A percentile compares a stretch with the other conserved stretches of the same genome.
These are phyloP conservation scores for Halcyon smyrnensis DNA, from an alignment of 2,797 vertebrate genomes.

Conservation along the genomic window DNA sequence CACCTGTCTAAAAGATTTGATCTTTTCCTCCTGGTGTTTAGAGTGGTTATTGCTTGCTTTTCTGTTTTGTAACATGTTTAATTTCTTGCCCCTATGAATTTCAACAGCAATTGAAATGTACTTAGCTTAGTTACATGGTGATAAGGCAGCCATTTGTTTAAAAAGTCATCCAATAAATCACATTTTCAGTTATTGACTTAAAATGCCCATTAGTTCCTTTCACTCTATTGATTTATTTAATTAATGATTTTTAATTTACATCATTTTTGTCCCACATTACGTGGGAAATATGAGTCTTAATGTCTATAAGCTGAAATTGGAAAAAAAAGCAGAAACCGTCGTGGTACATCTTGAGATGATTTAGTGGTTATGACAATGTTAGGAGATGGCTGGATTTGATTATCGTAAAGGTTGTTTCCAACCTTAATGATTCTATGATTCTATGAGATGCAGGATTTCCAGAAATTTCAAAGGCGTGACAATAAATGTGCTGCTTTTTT, in stretches of 20 bases:
- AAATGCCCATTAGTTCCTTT: background rate
- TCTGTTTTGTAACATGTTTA: background rate
- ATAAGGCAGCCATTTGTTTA: background rate
- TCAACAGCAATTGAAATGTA: background rate
- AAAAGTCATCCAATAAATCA: background rate
- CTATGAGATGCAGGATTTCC: background rate
- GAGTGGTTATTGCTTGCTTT: background rate
- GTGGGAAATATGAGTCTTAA: background rate
- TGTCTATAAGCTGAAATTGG: background rate
- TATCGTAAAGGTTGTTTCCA: no score
- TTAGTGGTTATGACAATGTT: no score
- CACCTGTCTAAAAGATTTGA: background rate
- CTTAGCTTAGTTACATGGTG: background rate
- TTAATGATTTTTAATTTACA: background rate
- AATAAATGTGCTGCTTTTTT: background rate
- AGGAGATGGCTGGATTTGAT: no score
- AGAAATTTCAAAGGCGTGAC: background rate
- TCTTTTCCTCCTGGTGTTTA: background rate
- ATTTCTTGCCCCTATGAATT: background rate
- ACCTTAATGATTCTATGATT: no score
- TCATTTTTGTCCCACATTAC: background rate
- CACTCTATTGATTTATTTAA: background rate
- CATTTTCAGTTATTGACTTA: background rate
- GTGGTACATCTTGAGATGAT: background rate
- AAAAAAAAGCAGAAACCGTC: background rate